Evolutionary conservation across 1,140 invertebrate species (phyloP).

Genomic region (Eupristina koningsbergeri): DNA sequence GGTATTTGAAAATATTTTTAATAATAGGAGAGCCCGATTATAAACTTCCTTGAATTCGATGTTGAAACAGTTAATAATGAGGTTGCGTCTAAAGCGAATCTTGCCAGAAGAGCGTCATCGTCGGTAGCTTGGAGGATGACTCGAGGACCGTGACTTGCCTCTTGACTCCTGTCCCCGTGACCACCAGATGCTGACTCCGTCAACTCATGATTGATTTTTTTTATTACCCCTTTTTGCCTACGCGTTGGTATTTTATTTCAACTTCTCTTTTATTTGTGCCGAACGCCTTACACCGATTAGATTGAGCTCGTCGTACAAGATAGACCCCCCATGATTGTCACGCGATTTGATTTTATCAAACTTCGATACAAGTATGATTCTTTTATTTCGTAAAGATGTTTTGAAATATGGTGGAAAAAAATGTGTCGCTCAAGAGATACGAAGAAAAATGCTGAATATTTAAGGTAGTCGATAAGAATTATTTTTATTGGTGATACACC

Average conservation of each 20-base stretch:
- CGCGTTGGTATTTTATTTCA: constrained; percentile 11
- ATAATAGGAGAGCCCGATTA: background rate
- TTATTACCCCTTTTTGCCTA: constrained; percentile 26
- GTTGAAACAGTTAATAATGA: constrained; percentile 38
- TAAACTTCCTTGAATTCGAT: background rate
- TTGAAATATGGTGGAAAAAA: background rate
- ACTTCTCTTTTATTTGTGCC: constrained; percentile 31
- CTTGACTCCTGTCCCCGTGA: constrained; percentile 57
- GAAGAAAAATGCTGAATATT: too few relatives aligned
- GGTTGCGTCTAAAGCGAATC: constrained; percentile 46
- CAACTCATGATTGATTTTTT: constrained; percentile 1
- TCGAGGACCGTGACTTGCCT: constrained; percentile 58
- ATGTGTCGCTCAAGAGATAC: background rate
- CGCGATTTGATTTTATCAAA: constrained; percentile 60
- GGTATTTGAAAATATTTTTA: background rate
- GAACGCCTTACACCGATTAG: background rate
- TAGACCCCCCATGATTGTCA: constrained; percentile 62
- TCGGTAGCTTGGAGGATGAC: constrained; percentile 58
- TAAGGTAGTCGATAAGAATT: background rate
- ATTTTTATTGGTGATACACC: background rate
- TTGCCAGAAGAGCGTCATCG: constrained; percentile 56
- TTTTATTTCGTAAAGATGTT: constrained; percentile 11
- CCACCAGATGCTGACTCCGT: background rate
- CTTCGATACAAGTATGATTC: background rate
- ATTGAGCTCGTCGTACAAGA: constrained; percentile 53